phyloP scores from a whole-genome alignment of 2,113 vertebrate species.

The Platichthys stellatus region DNA sequence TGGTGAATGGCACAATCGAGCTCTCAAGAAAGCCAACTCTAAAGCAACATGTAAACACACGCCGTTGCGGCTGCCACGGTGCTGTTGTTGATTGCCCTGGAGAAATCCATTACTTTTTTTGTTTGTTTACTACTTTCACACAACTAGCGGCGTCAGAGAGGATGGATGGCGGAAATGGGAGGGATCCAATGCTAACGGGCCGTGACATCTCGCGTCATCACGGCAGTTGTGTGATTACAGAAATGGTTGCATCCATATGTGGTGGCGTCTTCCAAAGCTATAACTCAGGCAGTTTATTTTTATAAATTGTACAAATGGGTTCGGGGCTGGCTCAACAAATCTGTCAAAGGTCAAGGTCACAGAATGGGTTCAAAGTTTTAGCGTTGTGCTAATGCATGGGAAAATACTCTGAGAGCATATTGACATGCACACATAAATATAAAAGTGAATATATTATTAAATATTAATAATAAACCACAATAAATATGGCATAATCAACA shows the following conservation, averaged over 20 bases:
- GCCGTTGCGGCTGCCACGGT: background rate
- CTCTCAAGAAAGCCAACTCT: conserved; percentile 2
- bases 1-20: conserved; percentile 49
- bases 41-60: conserved; percentile 3
- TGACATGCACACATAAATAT: too few relatives aligned
- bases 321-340: too few relatives aligned
- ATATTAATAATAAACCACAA: too few relatives aligned
- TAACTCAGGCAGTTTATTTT: too few relatives aligned
- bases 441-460: too few relatives aligned
- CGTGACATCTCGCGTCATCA: background rate
- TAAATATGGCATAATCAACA: too few relatives aligned
- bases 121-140: background rate
- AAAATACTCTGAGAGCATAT: too few relatives aligned
- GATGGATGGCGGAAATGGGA: background rate
- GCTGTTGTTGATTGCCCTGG: background rate
- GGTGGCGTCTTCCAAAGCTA: too few relatives aligned
- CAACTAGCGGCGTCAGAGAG: background rate
- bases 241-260: background rate
- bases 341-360: too few relatives aligned
- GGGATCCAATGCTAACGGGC: background rate
- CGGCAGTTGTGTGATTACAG: background rate
- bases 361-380: too few relatives aligned
- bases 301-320: too few relatives aligned
- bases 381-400: too few relatives aligned
- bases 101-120: background rate